Conservation (phyloP, 2,797 vertebrate species). For the Poeciliopsis presidionis region DNA sequence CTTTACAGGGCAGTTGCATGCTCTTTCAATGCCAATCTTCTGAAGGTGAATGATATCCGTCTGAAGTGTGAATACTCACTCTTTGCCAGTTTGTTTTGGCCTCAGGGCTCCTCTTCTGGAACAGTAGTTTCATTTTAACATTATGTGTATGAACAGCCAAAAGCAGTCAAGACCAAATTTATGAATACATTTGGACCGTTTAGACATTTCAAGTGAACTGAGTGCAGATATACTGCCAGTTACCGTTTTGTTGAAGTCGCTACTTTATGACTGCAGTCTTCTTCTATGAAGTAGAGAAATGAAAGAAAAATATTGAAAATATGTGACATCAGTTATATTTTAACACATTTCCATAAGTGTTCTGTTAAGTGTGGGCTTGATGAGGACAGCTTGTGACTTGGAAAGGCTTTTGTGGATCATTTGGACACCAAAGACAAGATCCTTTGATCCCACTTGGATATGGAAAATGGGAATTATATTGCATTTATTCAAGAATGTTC, state of each 20-base stretch:
- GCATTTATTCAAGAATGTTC: slow-evolving; percentile 44
- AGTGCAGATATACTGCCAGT: slow-evolving; percentile 46
- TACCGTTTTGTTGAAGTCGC: slow-evolving; percentile 37
- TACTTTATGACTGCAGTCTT: slow-evolving; percentile 41
- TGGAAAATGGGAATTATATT: slow-evolving; percentile 56
- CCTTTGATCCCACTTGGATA: slow-evolving; percentile 50
- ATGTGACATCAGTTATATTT: slow-evolving; percentile 39
- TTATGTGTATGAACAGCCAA: slow-evolving; percentile 46
- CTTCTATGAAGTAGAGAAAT: slow-evolving; percentile 39
- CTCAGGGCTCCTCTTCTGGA: slow-evolving; percentile 29
- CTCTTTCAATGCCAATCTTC: slow-evolving; percentile 53
- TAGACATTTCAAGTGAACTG: slow-evolving; percentile 44
- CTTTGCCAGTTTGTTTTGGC: slow-evolving; percentile 75
- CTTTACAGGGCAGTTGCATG: slow-evolving; percentile 55
- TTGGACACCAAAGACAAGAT: slow-evolving; percentile 35
- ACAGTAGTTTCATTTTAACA: slow-evolving; percentile 68
- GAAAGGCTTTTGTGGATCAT: slow-evolving; percentile 43
- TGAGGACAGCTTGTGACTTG: slow-evolving; percentile 40
- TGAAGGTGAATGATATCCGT: slow-evolving; percentile 61
- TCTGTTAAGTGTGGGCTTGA: slow-evolving; percentile 33
- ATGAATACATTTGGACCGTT: slow-evolving; percentile 65
- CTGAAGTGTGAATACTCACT: slow-evolving; percentile 74
- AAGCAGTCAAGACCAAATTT: slow-evolving; percentile 56
- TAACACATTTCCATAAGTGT: slow-evolving; percentile 41
- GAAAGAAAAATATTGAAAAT: slow-evolving; percentile 50